Conservation (phyloP, 1,140 invertebrate genomes). For the Drosophila gunungcola region DNA sequence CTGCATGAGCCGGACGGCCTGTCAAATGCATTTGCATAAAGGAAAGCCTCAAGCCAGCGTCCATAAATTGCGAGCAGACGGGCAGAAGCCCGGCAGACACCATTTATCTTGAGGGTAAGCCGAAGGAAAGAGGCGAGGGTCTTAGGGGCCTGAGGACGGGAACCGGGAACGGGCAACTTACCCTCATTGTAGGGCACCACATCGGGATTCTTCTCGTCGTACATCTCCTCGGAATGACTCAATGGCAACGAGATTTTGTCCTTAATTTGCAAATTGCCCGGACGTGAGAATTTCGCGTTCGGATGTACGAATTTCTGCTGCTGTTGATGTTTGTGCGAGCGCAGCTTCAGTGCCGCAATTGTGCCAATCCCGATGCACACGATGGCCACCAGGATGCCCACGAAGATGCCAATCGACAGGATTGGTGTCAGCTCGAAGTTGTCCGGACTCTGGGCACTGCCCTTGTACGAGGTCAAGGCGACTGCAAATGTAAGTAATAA, state of each 20-base stretch:
- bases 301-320: constrained; percentile 81
- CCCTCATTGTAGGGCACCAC: constrained; percentile 94
- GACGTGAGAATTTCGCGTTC: constrained; percentile 85
- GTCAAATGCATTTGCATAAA: constrained; percentile 67
- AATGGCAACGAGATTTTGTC: constrained; percentile 88
- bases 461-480: constrained; percentile 85
- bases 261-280: constrained; percentile 88
- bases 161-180: constrained; percentile 84
- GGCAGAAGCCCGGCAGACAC: constrained; percentile 29
- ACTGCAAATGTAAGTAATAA: constrained; percentile 45
- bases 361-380: constrained; percentile 89
- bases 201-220: constrained; percentile 94
- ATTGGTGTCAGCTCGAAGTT: constrained; percentile 90
- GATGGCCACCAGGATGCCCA: constrained; percentile 89
- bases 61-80: constrained; percentile 62
- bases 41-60: constrained; percentile 39
- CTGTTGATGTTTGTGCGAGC: constrained; percentile 86
- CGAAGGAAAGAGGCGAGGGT: background rate
- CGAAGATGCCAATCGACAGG: constrained; percentile 88
- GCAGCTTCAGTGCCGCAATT: constrained; percentile 89
- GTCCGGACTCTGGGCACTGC: constrained; percentile 85
- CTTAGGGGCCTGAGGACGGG: background rate
- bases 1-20: constrained; percentile 38
- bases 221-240: constrained; percentile 89
- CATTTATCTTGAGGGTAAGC: constrained; percentile 67